These are phyloP conservation scores for Ceratothoa steindachneri DNA, from an alignment of 2,888 invertebrate genomes.

Conservation along the genomic window DNA sequence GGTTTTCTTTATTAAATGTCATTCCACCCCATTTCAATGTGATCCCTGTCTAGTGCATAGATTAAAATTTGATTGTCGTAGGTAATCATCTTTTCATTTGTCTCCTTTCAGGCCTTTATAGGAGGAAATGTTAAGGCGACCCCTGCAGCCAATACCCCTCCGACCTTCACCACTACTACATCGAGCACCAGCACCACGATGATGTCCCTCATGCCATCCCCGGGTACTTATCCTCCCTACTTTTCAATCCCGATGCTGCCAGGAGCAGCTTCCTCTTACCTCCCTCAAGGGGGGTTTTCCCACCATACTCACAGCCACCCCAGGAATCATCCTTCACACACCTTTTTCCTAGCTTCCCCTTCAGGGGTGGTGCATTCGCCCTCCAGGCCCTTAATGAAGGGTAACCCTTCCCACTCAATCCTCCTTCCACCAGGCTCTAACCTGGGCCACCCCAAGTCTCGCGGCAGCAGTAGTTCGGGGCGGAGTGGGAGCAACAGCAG, in stretches of 20 bases:
- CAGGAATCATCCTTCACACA: neutral
- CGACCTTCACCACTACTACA: conserved; percentile 29
- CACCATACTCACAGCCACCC: neutral
- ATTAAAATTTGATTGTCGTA: no score
- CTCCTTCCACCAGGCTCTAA: neutral
- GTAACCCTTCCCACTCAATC: neutral
- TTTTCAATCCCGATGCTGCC: conserved; percentile 1
- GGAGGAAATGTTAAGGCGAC: neutral
- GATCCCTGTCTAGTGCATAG: no score
- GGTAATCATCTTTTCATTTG: no score
- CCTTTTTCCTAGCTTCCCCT: neutral
- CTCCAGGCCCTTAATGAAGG: neutral
- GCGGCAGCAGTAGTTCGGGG: conserved; percentile 32
- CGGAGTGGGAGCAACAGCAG: conserved; percentile 40
- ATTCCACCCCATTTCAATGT: no score
- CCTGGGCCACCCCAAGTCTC: neutral
- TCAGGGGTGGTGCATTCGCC: neutral
- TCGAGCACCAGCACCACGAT: conserved; percentile 20
- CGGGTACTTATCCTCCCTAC: conserved; percentile 1
- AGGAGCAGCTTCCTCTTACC: neutral
- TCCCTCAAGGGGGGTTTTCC: neutral
- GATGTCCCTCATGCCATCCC: neutral
- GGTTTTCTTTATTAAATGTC: no score
- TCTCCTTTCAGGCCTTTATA: neutral
- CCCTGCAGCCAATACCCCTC: neutral